These are phyloP conservation scores for Onchidella celtica DNA, from an alignment of 2,888 invertebrate genomes.

Conservation along the genomic window DNA sequence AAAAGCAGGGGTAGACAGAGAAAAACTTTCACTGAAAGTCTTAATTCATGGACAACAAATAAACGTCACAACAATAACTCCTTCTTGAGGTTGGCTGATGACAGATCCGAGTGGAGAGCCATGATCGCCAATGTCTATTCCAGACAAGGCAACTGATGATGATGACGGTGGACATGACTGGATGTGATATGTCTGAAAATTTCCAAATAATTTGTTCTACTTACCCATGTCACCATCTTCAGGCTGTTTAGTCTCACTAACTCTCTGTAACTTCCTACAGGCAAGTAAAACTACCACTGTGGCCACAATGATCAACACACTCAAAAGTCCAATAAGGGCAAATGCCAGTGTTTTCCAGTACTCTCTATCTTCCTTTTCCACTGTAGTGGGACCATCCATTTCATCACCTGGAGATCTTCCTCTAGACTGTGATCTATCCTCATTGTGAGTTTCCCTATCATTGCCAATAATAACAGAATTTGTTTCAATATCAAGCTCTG, in stretches of 20 bases:
- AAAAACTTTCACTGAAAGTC: too few relatives aligned
- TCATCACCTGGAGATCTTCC: constrained; percentile 6
- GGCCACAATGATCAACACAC: constrained; percentile 65
- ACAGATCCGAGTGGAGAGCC: too few relatives aligned
- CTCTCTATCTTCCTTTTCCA: constrained; percentile 60
- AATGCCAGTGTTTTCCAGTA: constrained; percentile 70
- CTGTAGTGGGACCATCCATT: background rate
- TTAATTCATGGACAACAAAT: too few relatives aligned
- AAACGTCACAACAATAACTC: too few relatives aligned
- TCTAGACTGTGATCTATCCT: background rate
- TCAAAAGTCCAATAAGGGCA: constrained; percentile 68
- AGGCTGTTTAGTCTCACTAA: constrained; percentile 46
- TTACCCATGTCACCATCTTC: constrained; percentile 56
- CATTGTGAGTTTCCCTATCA: background rate
- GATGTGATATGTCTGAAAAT: too few relatives aligned
- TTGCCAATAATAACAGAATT: background rate
- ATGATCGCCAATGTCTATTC: too few relatives aligned
- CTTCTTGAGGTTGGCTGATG: too few relatives aligned
- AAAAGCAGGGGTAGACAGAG: too few relatives aligned
- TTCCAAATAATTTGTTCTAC: too few relatives aligned
- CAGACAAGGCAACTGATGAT: too few relatives aligned
- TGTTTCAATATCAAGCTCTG: background rate
- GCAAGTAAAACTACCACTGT: constrained; percentile 63
- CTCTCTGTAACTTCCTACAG: constrained; percentile 60
- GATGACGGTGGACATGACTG: too few relatives aligned